Percentiles rank a stretch among this genome's conserved stretches.
Conservation (phyloP, 2,888 invertebrate species). For the Nemapogon koenigi region DNA sequence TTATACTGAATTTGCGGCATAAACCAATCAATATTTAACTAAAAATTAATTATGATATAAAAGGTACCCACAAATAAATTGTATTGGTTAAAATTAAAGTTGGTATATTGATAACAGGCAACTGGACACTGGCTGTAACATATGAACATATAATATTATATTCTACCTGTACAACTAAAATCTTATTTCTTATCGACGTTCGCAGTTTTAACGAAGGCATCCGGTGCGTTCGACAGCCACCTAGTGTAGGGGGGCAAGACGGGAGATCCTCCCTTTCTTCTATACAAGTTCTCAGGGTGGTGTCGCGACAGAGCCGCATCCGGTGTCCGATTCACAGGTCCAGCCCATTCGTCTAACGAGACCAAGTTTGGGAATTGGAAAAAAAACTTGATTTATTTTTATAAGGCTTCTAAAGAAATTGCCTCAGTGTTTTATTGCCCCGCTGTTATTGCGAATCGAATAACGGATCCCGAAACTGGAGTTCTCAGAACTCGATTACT, state of each 20-base stretch:
- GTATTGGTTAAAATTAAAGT: too few relatives aligned
- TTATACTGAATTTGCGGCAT: too few relatives aligned
- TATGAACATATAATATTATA: too few relatives aligned
- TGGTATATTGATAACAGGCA: too few relatives aligned
- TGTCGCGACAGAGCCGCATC: slow-evolving; percentile 17
- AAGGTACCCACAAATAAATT: too few relatives aligned
- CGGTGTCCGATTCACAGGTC: slow-evolving; percentile 39
- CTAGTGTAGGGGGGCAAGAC: slow-evolving; percentile 10
- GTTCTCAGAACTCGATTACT: too few relatives aligned
- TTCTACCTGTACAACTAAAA: too few relatives aligned
- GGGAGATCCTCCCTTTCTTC: slow-evolving; percentile 6
- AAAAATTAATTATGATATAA: too few relatives aligned
- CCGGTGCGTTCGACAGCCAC: slow-evolving; percentile 45
- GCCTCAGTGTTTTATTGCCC: background rate
- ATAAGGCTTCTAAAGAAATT: slow-evolving; percentile 1
- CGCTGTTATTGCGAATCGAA: slow-evolving; percentile 1
- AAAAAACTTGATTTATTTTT: slow-evolving; percentile 2
- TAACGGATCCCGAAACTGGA: too few relatives aligned
- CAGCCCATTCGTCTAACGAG: slow-evolving; percentile 41
- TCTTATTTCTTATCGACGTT: slow-evolving; percentile 6
- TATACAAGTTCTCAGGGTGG: slow-evolving; percentile 15
- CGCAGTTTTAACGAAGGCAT: slow-evolving; percentile 28
- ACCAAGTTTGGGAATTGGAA: background rate
- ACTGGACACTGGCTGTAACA: too few relatives aligned
- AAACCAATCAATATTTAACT: too few relatives aligned